Base-by-base conservation (phyloP, 2,113 vertebrate species). In the Tympanuchus pallidicinctus region DNA sequence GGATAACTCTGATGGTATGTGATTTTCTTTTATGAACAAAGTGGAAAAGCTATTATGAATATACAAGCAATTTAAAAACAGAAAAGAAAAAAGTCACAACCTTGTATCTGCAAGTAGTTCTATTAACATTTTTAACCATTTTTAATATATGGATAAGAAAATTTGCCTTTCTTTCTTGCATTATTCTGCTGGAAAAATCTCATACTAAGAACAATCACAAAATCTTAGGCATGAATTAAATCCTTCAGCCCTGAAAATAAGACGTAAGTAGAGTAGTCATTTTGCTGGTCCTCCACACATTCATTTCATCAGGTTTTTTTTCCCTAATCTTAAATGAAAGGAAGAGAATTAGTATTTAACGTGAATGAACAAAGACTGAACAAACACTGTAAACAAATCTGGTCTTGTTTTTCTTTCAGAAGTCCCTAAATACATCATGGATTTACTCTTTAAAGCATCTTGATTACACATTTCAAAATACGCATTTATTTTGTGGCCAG, bases 1-100 rank as follows among this genome's bases (percentile, higher is more conserved):
- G 82, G 63, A 69, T 88, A 83, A 83, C 69, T 73, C 19, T 89
- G 86, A 88, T 2, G n/a, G 69, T 56, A 88, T 93, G 48, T 75
- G 73, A 82, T 86, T 96, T 90, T 74, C 79, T 86, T 94, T 90
- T 61, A 89, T 57, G 83, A 89, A 80, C 34, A 82, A 86, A 89
- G 19, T 57, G 56, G 71, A 85, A 94, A 94, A 81, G 74, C 48
- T 65, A 71, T 74, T 80, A 85, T 50, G 47, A 82, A 78, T 67
- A 87, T 65, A 43, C 3, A 94, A 77, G 40, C n/a, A 77, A 80
- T 95, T 72, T 86, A 25, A 92, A 81, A 93, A 75, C 48, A 79
- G n/a, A 81, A 89, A 78, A 45, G 4, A 27, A 73, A 69, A 75
- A 69, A 5, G 10, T 45, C 69, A 73, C 45, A 86, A 94, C 60